Conservation (phyloP, 2,113 vertebrate genomes). For the Aplodontia rufa region DNA sequence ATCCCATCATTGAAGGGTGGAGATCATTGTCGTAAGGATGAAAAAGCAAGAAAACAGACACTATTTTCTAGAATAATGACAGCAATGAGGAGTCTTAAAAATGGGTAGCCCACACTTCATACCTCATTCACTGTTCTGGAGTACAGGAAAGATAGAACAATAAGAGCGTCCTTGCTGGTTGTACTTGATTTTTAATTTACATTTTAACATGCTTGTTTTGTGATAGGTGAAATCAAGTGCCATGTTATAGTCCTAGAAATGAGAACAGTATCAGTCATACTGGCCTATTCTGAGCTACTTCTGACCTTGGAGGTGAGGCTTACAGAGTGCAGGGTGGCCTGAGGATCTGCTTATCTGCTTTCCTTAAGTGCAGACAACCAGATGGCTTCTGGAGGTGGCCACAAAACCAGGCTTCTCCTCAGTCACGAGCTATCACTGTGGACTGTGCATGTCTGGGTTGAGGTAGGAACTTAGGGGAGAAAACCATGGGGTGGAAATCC, state of each 20-base stretch:
- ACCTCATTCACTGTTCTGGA: not conserved
- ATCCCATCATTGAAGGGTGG: not conserved
- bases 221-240: not conserved
- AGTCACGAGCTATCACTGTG: accelerated
- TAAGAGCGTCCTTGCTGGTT: accelerated
- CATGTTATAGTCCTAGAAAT: not conserved
- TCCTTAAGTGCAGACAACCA: too few species aligned
- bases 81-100: not conserved
- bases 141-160: not conserved
- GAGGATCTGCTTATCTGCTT: accelerated
- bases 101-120: accelerated
- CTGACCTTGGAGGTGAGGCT: not conserved
- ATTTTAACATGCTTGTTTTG: too few species aligned
- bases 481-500: not conserved
- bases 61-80: not conserved
- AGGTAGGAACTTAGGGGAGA: not conserved
- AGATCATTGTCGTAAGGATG: not conserved
- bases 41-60: not conserved
- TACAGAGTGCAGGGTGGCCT: accelerated
- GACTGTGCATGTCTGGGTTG: too few species aligned
- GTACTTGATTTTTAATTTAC: not conserved
- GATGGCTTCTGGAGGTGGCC: too few species aligned
- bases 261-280: accelerated
- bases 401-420: accelerated
- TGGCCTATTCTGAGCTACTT: not conserved